These are phyloP conservation scores for Pentalonia nigronervosa DNA, from an alignment of 1,140 invertebrate species.

Conservation along the genomic window DNA sequence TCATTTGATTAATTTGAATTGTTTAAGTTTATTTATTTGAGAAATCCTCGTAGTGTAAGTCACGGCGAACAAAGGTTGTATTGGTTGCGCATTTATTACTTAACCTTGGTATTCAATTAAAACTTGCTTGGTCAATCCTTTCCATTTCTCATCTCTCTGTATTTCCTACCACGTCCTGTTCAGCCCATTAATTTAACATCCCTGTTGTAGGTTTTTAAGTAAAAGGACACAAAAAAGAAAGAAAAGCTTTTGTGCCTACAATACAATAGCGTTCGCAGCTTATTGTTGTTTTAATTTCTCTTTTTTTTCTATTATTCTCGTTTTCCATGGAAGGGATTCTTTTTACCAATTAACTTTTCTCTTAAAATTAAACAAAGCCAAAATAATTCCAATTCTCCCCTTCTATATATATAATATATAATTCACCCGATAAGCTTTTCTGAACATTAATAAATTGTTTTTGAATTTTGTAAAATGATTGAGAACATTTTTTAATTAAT, in stretches of 20 bases:
- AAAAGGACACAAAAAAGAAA: conserved; percentile 26
- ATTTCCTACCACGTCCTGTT: conserved; percentile 4
- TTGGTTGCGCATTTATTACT: conserved; percentile 42
- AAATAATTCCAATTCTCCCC: not conserved
- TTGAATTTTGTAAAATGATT: not conserved
- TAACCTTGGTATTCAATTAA: conserved; percentile 30
- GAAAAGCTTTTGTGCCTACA: conserved; percentile 28
- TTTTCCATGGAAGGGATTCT: not conserved
- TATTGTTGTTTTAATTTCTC: conserved; percentile 44
- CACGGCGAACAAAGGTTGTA: not conserved
- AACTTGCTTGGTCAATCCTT: conserved; percentile 45
- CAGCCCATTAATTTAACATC: conserved; percentile 27
- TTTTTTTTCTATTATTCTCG: conserved; percentile 7
- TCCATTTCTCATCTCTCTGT: not conserved
- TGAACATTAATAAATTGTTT: conserved; percentile 29
- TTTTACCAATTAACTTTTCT: conserved; percentile 48
- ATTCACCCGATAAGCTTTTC: conserved; percentile 8
- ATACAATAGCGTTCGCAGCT: conserved; percentile 7
- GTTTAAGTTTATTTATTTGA: conserved; percentile 9
- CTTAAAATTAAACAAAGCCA: conserved; percentile 36
- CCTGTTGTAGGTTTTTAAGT: conserved; percentile 34
- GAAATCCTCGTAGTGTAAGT: not conserved
- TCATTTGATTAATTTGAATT: not conserved
- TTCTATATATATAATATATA: not conserved
- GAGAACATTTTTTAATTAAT: conserved; percentile 14